A percentile compares a stretch with the other conserved stretches of the same genome.
Evolutionary conservation across 2,888 invertebrate species (phyloP).

Genomic region (Heliconius ethilla): DNA sequence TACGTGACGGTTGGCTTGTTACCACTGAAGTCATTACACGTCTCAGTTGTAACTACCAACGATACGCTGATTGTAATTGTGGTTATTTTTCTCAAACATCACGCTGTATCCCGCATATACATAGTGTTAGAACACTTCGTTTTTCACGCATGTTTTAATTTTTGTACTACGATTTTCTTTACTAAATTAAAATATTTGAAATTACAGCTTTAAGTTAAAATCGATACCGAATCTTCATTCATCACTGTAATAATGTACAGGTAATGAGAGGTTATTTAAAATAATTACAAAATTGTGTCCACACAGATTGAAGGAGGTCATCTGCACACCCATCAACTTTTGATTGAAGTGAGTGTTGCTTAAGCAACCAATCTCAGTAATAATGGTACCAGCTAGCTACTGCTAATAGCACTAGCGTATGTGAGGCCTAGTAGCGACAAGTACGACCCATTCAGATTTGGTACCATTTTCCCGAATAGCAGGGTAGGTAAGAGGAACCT

Average conservation of each 20-base stretch:
- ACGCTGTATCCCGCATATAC: background rate
- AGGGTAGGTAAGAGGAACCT: too few relatives aligned
- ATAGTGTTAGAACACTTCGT: background rate
- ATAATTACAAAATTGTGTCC: background rate
- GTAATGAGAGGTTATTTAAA: too few relatives aligned
- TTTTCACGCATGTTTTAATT: background rate
- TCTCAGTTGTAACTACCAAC: conserved; percentile 38
- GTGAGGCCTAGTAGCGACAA: too few relatives aligned
- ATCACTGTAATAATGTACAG: too few relatives aligned
- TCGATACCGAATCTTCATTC: too few relatives aligned
- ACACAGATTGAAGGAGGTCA: background rate
- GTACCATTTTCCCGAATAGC: too few relatives aligned
- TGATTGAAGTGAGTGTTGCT: background rate
- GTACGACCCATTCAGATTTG: too few relatives aligned
- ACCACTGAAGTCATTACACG: conserved; percentile 46
- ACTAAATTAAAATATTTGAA: too few relatives aligned
- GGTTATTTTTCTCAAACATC: background rate
- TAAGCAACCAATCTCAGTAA: background rate
- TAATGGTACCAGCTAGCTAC: background rate
- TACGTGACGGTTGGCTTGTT: conserved; percentile 48
- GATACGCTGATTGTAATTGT: background rate
- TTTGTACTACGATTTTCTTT: background rate
- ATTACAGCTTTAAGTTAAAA: too few relatives aligned
- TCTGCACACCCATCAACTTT: background rate
- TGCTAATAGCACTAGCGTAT: too few relatives aligned